A percentile compares a stretch with the other conserved stretches of the same genome.
Conservation (phyloP, 1,140 invertebrate genomes). For the Drosophila varians region DNA sequence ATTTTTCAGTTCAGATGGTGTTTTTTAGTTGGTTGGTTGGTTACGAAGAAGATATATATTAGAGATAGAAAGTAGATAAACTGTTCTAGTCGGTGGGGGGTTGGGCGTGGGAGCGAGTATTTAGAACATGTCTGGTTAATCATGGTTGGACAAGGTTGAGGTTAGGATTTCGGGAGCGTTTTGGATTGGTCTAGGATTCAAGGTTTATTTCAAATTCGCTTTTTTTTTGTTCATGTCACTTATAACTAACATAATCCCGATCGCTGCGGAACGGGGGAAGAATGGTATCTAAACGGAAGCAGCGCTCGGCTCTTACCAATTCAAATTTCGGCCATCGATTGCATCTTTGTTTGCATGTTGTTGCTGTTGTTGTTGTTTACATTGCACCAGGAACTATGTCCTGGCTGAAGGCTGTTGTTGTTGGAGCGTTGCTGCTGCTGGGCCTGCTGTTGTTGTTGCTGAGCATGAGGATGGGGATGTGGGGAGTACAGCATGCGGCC, state of each 20-base stretch:
- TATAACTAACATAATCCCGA: slow-evolving; percentile 69
- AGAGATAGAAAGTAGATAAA: slow-evolving; percentile 66
- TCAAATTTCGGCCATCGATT: slow-evolving; percentile 64
- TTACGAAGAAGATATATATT: slow-evolving; percentile 50
- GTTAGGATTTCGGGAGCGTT: slow-evolving; percentile 31
- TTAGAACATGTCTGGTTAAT: slow-evolving; percentile 59
- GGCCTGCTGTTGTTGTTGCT: slow-evolving; percentile 47
- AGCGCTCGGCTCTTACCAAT: slow-evolving; percentile 71
- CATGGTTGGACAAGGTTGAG: slow-evolving; percentile 45
- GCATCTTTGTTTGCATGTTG: slow-evolving; percentile 67
- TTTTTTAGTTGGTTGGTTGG: slow-evolving; percentile 46
- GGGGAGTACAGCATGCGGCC: slow-evolving; percentile 66
- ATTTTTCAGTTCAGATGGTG: slow-evolving; percentile 60
- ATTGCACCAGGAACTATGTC: slow-evolving; percentile 73
- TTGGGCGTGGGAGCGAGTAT: slow-evolving; percentile 51
- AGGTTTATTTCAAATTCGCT: slow-evolving; percentile 68
- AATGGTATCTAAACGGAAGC: slow-evolving; percentile 41
- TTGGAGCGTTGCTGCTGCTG: slow-evolving; percentile 38
- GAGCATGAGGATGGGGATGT: slow-evolving; percentile 55
- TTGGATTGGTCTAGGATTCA: slow-evolving; percentile 17
- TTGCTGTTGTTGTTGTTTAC: slow-evolving; percentile 54
- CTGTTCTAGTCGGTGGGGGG: slow-evolving; percentile 54
- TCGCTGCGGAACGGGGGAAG: slow-evolving; percentile 9
- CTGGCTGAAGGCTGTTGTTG: slow-evolving; percentile 59
- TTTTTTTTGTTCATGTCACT: slow-evolving; percentile 67